Evolutionary conservation across 2,113 vertebrate species (phyloP), one percentile per base, ranked within the genome.

Genomic region (Lucifuga dentata): DNA sequence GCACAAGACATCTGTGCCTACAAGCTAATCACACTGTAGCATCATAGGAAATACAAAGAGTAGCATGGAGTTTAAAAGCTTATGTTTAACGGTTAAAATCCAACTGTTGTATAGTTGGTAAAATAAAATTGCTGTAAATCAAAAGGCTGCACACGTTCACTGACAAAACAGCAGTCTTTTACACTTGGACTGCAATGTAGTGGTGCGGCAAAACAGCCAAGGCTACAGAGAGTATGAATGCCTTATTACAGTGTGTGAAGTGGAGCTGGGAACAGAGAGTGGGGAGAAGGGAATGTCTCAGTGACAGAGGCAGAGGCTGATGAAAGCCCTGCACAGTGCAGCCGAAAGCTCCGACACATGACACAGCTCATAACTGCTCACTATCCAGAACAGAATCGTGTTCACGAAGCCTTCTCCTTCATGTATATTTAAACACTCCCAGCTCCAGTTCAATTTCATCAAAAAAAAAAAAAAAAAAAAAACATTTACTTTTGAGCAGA

Each of bases 301-400:
- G 86, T 76, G 87, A 86, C 86, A 80, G 83, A 86, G 69, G 63
- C 72, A 55, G 77, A 78, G 87, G 84, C 78, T 85, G 85, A 89
- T 86, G 80, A 86, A 90, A 87, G 84, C 80, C 55, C 55, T 3
- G 74, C 76, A 65, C 71, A 61, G 68, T 81, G 79, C 71, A 66
- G 76, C 57, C 56, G 53, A 83, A 80, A 85, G 83, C 58, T 5
- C 44, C 24, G 68, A 85, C 84, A 88, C 81, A 88, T 85, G 88
- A 89, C 88, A 90, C 84, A 74, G 78, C 84, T 85, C 85, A 82
- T 89, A 87, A 83, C 85, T 56, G 88, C 81, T 88, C 77, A 29
- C 82, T 72, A 79, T 78, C 78, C 83, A 75, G 78, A 73, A 86
- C 80, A 60, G 76, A 55, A 85, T 71, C 29, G 20, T 55, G 70